A percentile compares a stretch with the other conserved stretches of the same genome.
Evolutionary conservation across 2,113 vertebrate genomes (phyloP).

Genomic region (Cavia aperea): DNA sequence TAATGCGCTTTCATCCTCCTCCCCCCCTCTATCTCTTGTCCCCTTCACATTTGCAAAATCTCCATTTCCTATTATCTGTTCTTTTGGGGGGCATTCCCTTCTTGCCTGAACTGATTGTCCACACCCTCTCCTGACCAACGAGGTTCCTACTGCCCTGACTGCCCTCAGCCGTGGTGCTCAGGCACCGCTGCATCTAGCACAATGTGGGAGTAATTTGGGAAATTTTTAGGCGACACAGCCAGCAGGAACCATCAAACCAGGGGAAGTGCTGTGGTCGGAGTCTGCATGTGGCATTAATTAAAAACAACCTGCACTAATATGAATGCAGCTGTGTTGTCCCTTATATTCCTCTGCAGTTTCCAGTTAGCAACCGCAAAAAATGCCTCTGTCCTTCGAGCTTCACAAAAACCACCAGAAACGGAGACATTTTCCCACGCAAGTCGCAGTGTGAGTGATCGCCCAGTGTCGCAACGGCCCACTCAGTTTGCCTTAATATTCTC

Average conservation of each 20-base stretch:
- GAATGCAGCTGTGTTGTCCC: background rate
- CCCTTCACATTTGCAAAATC: background rate
- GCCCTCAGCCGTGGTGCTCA: background rate
- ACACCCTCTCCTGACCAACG: background rate
- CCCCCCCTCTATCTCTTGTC: background rate
- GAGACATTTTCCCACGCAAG: constrained; percentile 53
- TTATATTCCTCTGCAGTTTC: constrained; percentile 3
- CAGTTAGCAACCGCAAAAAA: constrained; percentile 19
- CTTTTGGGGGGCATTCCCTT: background rate
- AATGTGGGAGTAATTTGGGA: constrained; percentile 24
- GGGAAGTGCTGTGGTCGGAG: constrained; percentile 18
- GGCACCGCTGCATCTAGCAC: background rate
- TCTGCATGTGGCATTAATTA: constrained; percentile 44
- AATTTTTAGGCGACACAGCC: background rate
- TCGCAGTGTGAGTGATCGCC: constrained; percentile 45
- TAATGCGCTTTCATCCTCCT: background rate
- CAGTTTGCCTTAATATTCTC: constrained; percentile 31
- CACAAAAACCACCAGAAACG: constrained; percentile 4
- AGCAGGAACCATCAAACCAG: background rate
- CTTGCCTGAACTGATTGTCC: background rate
- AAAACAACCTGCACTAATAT: constrained; percentile 51
- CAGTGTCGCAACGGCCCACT: constrained; percentile 32
- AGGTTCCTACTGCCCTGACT: background rate
- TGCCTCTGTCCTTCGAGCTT: constrained; percentile 33
- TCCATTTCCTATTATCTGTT: background rate